These are phyloP conservation scores for Malurus leucopterus DNA, from an alignment of 2,797 vertebrate species.

Conservation along the genomic window DNA sequence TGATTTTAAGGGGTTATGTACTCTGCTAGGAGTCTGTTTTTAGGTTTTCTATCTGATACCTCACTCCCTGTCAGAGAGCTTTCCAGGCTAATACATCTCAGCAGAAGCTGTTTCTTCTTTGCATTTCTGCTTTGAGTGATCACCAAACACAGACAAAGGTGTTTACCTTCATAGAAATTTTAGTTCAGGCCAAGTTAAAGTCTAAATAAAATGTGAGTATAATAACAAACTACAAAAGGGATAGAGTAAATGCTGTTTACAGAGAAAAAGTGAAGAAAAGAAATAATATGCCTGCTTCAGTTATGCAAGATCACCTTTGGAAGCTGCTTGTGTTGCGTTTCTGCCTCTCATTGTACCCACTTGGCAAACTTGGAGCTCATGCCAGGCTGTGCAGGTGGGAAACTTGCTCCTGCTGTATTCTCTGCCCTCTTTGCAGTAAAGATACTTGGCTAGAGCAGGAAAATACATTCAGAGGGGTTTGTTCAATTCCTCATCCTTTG, in stretches of 20 bases:
- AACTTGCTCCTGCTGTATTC: neutral
- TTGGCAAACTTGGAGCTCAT: neutral
- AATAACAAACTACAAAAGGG: neutral
- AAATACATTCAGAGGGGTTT: neutral
- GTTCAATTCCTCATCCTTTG: neutral
- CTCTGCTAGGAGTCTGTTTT: neutral
- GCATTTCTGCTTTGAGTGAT: neutral
- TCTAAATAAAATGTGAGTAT: neutral
- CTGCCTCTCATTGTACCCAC: neutral
- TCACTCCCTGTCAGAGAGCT: neutral
- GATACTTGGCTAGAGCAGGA: neutral
- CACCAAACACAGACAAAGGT: rapidly evolving
- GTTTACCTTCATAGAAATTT: neutral
- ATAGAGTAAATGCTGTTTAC: neutral
- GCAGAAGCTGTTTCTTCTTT: neutral
- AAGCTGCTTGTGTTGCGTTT: neutral
- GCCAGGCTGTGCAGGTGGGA: neutral
- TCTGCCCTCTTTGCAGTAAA: neutral
- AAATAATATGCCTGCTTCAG: neutral
- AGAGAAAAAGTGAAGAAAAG: neutral
- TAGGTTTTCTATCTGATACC: neutral
- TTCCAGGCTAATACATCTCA: neutral
- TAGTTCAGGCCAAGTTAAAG: neutral
- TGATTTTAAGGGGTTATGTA: neutral
- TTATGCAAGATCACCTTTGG: neutral